A percentile compares a stretch with the other conserved stretches of the same genome.
These are phyloP conservation scores for Pituophis catenifer DNA, from an alignment of 2,113 vertebrate species.

Conservation along the genomic window DNA sequence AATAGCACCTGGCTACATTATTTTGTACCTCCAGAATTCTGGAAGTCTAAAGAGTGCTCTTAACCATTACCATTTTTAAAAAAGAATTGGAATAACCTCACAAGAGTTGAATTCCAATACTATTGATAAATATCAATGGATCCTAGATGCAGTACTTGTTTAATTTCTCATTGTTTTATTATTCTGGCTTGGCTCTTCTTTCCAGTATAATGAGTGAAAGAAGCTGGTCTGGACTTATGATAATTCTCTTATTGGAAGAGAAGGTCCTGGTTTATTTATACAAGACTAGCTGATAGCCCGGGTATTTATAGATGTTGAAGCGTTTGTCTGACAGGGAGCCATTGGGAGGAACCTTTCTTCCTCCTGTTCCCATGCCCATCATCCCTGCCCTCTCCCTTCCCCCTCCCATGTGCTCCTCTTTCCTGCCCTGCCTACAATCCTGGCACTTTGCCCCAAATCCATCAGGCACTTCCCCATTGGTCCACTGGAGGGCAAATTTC, in stretches of 20 bases:
- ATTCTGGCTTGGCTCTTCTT: not conserved
- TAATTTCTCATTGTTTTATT: not conserved
- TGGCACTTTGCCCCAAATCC: no score
- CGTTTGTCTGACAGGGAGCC: no score
- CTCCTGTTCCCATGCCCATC: no score
- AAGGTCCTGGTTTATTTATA: not conserved
- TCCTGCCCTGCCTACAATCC: no score
- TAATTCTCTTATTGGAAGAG: not conserved
- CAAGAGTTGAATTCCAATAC: not conserved
- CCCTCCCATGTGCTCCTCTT: no score
- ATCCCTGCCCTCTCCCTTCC: no score
- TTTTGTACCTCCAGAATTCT: constrained; percentile 47
- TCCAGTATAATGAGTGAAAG: not conserved
- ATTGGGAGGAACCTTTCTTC: no score
- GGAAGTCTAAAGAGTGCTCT: constrained; percentile 21
- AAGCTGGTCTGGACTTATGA: not conserved
- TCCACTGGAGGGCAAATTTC: no score
- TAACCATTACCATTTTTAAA: not conserved
- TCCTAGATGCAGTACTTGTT: not conserved
- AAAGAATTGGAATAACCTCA: not conserved
- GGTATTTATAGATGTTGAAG: no score
- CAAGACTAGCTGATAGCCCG: not conserved
- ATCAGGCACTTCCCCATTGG: no score
- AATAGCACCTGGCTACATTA: constrained; percentile 36
- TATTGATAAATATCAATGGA: not conserved